phyloP scores from a whole-genome alignment of 23 tunicate genomes.

The Trididemnum miniatum region DNA sequence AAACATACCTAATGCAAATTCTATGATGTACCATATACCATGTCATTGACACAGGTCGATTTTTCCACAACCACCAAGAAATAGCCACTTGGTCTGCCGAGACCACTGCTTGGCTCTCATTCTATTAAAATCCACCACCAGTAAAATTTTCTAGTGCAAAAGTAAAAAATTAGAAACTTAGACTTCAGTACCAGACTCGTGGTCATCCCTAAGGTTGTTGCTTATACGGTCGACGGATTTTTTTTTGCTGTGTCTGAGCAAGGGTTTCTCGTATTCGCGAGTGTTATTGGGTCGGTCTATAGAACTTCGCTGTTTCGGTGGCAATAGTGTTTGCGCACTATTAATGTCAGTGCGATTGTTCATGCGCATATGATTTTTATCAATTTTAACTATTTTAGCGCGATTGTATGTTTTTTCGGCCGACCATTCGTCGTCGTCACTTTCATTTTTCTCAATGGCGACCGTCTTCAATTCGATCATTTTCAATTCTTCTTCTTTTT shows the following conservation, averaged over 20 bases:
- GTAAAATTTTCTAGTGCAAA: not conserved
- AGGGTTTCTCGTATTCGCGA: slow-evolving; percentile 10
- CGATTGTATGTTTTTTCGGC: not conserved
- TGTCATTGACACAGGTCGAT: not conserved
- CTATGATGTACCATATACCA: not conserved
- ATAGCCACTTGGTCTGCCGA: no score
- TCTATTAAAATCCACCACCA: not conserved
- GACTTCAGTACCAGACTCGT: slow-evolving; percentile 87
- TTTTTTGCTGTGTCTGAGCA: slow-evolving; percentile 15
- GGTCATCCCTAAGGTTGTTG: slow-evolving; percentile 55
- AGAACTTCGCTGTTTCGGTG: not conserved
- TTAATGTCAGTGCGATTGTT: slow-evolving; percentile 8
- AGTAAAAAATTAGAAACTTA: slow-evolving; percentile 16
- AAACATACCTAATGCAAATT: no score
- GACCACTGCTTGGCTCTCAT: no score
- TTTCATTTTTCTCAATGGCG: not conserved
- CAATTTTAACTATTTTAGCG: not conserved
- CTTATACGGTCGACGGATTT: slow-evolving; percentile 41
- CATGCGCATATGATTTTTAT: not conserved
- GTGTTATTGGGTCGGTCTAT: not conserved
- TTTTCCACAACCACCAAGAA: not conserved
- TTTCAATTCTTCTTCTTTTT: slow-evolving; percentile 34
- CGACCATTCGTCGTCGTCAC: slow-evolving; percentile 20
- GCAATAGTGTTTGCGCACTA: not conserved
- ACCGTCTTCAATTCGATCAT: slow-evolving; percentile 28